phyloP scores from a whole-genome alignment of 2,888 invertebrate species.

The Lumbricus terrestris region DNA sequence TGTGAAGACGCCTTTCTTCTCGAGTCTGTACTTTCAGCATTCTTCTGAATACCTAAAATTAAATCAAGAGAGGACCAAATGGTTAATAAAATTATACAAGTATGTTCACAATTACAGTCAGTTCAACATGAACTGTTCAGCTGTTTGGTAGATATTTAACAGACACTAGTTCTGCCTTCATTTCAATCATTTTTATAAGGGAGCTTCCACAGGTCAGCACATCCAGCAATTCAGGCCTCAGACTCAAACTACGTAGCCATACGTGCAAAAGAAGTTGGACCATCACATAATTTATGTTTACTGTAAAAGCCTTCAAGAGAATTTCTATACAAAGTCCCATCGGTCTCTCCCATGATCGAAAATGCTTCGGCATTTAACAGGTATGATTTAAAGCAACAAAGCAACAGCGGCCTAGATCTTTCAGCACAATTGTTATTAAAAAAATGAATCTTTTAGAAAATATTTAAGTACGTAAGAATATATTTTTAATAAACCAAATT shows the following conservation, averaged over 20 bases:
- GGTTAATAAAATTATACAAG: rapidly evolving
- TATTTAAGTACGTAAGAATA: no score
- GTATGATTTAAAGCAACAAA: neutral
- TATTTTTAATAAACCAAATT: no score
- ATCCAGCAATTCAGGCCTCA: no score
- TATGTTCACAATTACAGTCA: no score
- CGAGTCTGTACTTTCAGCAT: neutral
- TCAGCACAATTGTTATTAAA: neutral
- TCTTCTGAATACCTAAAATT: neutral
- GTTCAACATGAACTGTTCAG: neutral
- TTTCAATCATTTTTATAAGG: no score
- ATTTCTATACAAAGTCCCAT: neutral
- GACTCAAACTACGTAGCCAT: no score
- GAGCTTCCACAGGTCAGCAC: neutral
- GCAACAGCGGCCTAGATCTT: neutral
- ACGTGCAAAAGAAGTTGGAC: neutral
- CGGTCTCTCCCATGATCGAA: neutral
- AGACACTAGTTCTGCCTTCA: neutral
- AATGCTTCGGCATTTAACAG: neutral
- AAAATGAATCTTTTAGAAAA: neutral
- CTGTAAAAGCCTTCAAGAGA: neutral
- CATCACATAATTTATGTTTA: neutral
- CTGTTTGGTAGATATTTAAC: no score
- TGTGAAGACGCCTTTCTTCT: neutral
- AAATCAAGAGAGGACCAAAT: neutral